phyloP scores from a whole-genome alignment of 2,113 vertebrate genomes.

The Hippoglossus stenolepis region DNA sequence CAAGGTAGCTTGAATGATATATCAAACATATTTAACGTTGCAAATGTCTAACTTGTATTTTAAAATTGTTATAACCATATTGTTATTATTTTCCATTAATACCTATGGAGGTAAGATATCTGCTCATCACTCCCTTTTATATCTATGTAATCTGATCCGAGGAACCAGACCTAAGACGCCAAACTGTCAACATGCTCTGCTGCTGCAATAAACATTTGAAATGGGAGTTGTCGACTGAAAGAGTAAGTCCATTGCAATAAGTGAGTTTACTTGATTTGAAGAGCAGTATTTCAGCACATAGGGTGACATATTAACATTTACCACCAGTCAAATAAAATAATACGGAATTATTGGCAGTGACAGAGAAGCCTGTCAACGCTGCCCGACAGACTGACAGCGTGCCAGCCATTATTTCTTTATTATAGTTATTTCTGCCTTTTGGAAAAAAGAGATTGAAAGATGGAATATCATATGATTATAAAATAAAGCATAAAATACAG shows the following conservation, averaged over 20 bases:
- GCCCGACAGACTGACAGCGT: background rate
- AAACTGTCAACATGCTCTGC: background rate
- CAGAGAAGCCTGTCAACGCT: constrained; percentile 38
- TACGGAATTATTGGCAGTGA: constrained; percentile 38
- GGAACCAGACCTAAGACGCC: background rate
- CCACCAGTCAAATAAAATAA: constrained; percentile 56
- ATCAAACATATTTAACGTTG: background rate
- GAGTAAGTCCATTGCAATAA: constrained; percentile 17
- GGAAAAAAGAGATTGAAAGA: constrained; percentile 17
- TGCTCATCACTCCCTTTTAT: no score
- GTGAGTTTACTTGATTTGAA: constrained; percentile 27
- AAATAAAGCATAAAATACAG: background rate
- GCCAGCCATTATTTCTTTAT: constrained; percentile 18
- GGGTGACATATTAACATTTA: constrained; percentile 30
- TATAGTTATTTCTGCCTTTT: constrained; percentile 30
- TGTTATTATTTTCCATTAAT: no score
- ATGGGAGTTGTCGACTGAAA: background rate
- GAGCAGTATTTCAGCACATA: background rate
- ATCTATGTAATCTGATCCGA: no score
- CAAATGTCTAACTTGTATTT: background rate
- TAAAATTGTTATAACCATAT: no score
- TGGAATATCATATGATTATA: constrained; percentile 4
- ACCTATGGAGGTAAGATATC: no score
- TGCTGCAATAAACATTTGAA: no score
- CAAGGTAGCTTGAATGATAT: background rate